Evolutionary conservation across 2,888 invertebrate species (phyloP).

Genomic region (Troides aeacus): DNA sequence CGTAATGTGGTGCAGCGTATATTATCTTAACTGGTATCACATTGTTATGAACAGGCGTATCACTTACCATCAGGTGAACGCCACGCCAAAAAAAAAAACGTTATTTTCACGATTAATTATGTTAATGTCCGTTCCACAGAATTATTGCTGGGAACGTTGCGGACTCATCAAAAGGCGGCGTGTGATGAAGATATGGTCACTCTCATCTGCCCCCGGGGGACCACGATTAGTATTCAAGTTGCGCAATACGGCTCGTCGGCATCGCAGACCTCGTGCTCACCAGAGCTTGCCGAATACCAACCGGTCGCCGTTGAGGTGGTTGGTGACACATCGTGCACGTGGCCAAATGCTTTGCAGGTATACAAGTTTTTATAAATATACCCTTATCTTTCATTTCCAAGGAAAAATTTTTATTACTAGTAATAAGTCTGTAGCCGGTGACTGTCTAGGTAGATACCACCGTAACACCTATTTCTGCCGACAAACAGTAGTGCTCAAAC

Average conservation of each 20-base stretch:
- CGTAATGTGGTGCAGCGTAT: too few relatives aligned
- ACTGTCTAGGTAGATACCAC: too few relatives aligned
- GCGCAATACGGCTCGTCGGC: constrained; percentile 92
- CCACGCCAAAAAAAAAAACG: too few relatives aligned
- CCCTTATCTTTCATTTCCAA: too few relatives aligned
- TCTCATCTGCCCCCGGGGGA: constrained; percentile 93
- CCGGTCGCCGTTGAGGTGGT: constrained; percentile 76
- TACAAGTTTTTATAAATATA: background rate
- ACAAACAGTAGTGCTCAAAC: too few relatives aligned
- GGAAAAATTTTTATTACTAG: too few relatives aligned
- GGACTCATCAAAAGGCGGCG: constrained; percentile 94
- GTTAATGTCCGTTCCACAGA: constrained; percentile 79
- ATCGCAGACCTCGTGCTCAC: constrained; percentile 71
- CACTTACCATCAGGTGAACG: too few relatives aligned
- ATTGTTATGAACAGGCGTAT: too few relatives aligned
- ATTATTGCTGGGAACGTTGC: constrained; percentile 92
- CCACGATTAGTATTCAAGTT: constrained; percentile 93
- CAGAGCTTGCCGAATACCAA: constrained; percentile 74
- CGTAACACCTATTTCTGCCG: too few relatives aligned
- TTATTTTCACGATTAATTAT: background rate
- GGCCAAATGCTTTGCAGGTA: constrained; percentile 90
- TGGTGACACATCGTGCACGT: constrained; percentile 85
- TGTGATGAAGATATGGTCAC: constrained; percentile 95
- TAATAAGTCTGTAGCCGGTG: too few relatives aligned
- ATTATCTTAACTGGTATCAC: too few relatives aligned